Percentiles rank a stretch among this genome's conserved stretches.
Evolutionary conservation across 2,888 invertebrate species (phyloP).

Genomic region (Sinotaia quadrata): DNA sequence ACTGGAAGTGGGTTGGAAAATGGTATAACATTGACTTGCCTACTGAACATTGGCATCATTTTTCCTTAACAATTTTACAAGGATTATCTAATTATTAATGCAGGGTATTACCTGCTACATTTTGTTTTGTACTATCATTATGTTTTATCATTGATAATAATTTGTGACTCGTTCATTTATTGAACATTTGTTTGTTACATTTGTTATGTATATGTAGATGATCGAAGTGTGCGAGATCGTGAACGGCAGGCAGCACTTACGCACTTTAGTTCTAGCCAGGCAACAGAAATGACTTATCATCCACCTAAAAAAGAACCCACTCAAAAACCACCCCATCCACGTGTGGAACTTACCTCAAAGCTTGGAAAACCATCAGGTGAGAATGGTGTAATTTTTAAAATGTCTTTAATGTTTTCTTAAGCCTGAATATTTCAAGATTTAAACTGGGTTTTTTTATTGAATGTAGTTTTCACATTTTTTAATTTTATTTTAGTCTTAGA

Average conservation of each 20-base stretch:
- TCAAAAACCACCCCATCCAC: conserved; percentile 10
- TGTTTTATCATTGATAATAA: no score
- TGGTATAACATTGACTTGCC: no score
- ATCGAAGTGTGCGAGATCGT: conserved; percentile 68
- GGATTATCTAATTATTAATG: no score
- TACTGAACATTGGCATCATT: no score
- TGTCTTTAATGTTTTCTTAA: not conserved
- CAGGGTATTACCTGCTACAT: no score
- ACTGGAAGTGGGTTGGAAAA: no score
- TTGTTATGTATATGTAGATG: conserved; percentile 68
- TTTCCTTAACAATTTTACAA: no score
- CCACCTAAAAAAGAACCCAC: conserved; percentile 30
- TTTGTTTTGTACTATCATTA: no score
- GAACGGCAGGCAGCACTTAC: conserved; percentile 70
- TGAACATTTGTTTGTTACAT: no score
- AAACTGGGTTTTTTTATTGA: not conserved
- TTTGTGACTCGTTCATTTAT: no score
- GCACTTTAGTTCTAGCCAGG: conserved; percentile 68
- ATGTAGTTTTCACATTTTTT: not conserved
- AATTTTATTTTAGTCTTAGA: conserved; percentile 43
- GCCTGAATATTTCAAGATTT: not conserved
- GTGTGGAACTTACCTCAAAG: conserved; percentile 19
- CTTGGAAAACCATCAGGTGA: conserved; percentile 24
- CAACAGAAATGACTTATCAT: conserved; percentile 57
- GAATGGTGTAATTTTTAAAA: not conserved